These are phyloP conservation scores for Gymnothorax javanicus DNA, from an alignment of 2,797 vertebrate species.

Conservation along the genomic window DNA sequence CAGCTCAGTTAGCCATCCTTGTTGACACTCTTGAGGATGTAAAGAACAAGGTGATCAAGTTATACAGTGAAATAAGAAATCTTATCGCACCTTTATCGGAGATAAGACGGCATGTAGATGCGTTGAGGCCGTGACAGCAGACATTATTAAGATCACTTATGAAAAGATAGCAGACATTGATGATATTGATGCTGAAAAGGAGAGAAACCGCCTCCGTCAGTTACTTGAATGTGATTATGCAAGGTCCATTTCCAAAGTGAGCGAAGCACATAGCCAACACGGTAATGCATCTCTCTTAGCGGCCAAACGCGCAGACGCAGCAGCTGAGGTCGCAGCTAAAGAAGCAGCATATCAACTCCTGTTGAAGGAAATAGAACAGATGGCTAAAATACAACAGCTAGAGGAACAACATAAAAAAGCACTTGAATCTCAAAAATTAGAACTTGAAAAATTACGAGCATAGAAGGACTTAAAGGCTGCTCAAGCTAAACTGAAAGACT, in stretches of 20 bases:
- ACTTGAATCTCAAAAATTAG: constrained; percentile 30
- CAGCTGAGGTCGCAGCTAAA: constrained; percentile 30
- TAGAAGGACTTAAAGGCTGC: constrained; percentile 27
- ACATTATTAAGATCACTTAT: no score
- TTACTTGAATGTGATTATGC: constrained; percentile 20
- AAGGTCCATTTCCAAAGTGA: constrained; percentile 26
- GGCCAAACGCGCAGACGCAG: constrained; percentile 26
- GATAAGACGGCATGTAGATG: no score
- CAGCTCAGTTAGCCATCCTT: no score
- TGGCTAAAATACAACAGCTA: constrained; percentile 29
- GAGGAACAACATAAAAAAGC: constrained; percentile 34
- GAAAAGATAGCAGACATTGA: neutral
- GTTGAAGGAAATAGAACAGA: constrained; percentile 34
- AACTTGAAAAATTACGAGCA: constrained; percentile 33
- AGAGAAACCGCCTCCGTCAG: constrained; percentile 3
- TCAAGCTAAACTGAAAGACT: constrained; percentile 30
- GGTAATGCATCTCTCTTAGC: neutral
- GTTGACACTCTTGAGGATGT: no score
- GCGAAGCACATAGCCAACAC: neutral
- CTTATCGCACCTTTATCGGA: no score
- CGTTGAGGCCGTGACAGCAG: no score
- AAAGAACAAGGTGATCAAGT: no score
- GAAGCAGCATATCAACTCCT: constrained; percentile 30
- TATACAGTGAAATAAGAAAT: no score
- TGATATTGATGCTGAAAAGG: constrained; percentile 12